These are phyloP conservation scores for Mus caroli DNA, from an alignment of 2,797 vertebrate genomes.

Conservation along the genomic window DNA sequence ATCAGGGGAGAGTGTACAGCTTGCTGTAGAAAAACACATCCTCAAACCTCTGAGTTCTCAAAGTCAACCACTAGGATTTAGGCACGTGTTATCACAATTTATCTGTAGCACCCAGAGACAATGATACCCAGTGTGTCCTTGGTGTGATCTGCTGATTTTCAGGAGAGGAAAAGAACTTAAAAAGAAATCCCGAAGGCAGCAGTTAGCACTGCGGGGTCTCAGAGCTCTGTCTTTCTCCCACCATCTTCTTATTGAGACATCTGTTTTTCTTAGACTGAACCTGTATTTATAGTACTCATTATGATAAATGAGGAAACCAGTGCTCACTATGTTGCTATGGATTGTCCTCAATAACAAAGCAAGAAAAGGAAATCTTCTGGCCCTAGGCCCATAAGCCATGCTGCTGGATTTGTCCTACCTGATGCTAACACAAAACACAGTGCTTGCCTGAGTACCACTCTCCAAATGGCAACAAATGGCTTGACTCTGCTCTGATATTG, in stretches of 20 bases:
- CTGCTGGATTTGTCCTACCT: background rate
- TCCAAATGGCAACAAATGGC: background rate
- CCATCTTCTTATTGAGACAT: background rate
- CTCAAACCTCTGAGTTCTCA: too few relatives aligned
- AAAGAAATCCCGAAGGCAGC: background rate
- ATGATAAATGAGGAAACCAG: background rate
- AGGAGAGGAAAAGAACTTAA: background rate
- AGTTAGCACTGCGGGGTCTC: background rate
- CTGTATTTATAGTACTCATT: background rate
- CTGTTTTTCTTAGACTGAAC: background rate
- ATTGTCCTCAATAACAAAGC: conserved; percentile 9
- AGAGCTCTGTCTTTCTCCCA: background rate
- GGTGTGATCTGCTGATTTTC: background rate
- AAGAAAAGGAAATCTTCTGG: background rate
- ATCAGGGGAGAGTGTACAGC: background rate
- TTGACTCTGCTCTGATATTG: background rate
- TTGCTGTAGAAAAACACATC: background rate
- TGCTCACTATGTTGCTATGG: background rate
- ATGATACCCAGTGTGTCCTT: background rate
- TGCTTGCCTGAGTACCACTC: background rate
- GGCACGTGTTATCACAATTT: too few relatives aligned
- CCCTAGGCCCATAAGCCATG: background rate
- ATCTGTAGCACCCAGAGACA: too few relatives aligned
- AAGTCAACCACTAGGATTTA: background rate
- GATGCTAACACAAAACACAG: background rate